Base-by-base conservation (phyloP, 2,113 vertebrate species). In the Takifugu bimaculatus region DNA sequence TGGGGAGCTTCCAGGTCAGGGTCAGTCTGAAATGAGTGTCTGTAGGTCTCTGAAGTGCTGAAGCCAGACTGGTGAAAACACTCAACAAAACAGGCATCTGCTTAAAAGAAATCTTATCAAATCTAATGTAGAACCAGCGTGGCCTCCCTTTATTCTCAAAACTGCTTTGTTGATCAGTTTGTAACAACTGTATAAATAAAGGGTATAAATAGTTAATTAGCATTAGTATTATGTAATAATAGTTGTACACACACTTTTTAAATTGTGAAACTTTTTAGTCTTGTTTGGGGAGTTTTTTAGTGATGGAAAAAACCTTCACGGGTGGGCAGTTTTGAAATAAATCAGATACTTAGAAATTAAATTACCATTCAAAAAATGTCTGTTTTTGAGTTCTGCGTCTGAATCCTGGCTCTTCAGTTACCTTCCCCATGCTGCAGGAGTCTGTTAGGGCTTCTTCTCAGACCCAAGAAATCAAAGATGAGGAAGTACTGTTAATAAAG, bases 221-320 rank as follows among this genome's bases (percentile, higher is more conserved):
- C 55, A 42, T 49, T 68, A 77, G 59, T 68, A 74, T 71, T 56
- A 66, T 75, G 65, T 32, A 59, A 44, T 44, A 71, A 71, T 57
- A 64, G 29, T 32, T 50, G 75, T 59, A 50, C 59, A 77, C 15
- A 73, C 47, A 64, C 26, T 61, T 67, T 42, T 35, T 68, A 77
- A 74, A 58, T 10, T 3, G 59, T 54, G 53, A 65, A 68, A 79
- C 62, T 57, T 50, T 71, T 10, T 60, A 57, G 61, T 70, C 39
- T 50, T 54, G 13, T 28, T 7, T 10, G 29, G 11, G 12, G n/a
- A 14, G 6, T 50, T 74, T 56, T 52, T 45, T 26, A 20, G n/a
- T 35, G 27, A 44, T 56, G 48, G 20, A 63, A 48, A 27, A 25
- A 54, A 27, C 25, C 14, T 47, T 57, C 25, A 26, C 4, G 13